Conservation (phyloP, 2,113 vertebrate genomes). For the Dryoscopus gambensis region DNA sequence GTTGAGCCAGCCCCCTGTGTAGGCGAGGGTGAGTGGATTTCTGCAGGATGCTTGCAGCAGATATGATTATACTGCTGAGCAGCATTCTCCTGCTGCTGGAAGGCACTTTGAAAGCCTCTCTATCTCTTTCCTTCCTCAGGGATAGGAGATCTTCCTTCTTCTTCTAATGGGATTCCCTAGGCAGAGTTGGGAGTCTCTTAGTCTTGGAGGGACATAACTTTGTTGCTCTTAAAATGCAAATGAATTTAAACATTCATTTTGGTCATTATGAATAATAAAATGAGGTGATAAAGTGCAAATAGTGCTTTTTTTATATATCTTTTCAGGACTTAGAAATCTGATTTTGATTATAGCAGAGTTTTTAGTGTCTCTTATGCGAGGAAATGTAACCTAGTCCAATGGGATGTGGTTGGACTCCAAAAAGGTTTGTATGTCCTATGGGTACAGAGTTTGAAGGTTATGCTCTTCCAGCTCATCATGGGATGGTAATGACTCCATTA, state of each 20-base stretch:
- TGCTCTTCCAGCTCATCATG: background rate
- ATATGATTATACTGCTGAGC: background rate
- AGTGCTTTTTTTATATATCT: background rate
- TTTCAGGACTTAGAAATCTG: background rate
- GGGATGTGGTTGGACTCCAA: rapidly evolving
- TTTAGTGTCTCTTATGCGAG: background rate
- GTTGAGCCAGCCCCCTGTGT: background rate
- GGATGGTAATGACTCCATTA: background rate
- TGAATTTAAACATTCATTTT: background rate
- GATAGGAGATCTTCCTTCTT: background rate
- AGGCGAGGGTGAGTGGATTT: background rate
- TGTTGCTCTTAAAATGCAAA: background rate
- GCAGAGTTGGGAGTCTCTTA: background rate
- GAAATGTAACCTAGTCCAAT: background rate
- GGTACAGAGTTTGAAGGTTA: background rate
- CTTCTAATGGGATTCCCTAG: background rate
- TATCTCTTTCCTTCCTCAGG: background rate
- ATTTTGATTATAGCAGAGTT: background rate
- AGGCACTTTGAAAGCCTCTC: background rate
- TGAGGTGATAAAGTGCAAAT: background rate
- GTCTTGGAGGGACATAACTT: background rate
- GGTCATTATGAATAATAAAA: background rate
- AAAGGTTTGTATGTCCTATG: background rate
- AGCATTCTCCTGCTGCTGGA: background rate
- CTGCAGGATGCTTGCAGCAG: background rate